These are phyloP conservation scores for Drosophila colorata DNA, from an alignment of 2,888 invertebrate species.

Conservation along the genomic window DNA sequence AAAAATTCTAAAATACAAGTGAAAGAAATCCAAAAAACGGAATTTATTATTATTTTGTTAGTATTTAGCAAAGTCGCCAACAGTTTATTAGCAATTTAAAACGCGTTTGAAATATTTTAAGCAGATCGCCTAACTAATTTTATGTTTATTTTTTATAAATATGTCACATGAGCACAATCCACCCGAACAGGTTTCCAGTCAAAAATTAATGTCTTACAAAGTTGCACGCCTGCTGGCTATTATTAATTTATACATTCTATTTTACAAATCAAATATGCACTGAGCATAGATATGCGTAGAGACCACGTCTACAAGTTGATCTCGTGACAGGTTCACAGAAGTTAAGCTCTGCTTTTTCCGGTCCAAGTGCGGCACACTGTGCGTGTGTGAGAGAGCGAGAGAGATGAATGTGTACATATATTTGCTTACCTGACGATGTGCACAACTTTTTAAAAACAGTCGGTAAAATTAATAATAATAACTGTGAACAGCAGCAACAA, in stretches of 20 bases:
- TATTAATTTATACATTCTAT: conserved; percentile 27
- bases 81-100: conserved; percentile 53
- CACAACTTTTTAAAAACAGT: conserved; percentile 27
- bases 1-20: conserved; percentile 7
- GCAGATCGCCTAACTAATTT: conserved; percentile 34
- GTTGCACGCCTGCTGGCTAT: conserved; percentile 27
- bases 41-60: not conserved
- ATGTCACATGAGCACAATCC: conserved; percentile 30
- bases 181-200: conserved; percentile 39
- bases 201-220: conserved; percentile 43
- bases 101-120: conserved; percentile 28
- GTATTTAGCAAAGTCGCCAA: not conserved
- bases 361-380: conserved; percentile 8
- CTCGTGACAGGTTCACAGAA: conserved; percentile 40
- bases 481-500: conserved; percentile 19
- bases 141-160: conserved; percentile 37
- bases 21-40: conserved; percentile 29
- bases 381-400: conserved; percentile 1
- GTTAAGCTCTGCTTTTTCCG: conserved; percentile 37
- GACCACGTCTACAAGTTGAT: conserved; percentile 6
- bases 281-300: conserved; percentile 19
- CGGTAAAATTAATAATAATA: conserved; percentile 64
- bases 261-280: conserved; percentile 21
- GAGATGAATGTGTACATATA: conserved; percentile 1
- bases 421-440: conserved; percentile 42